Evolutionary conservation across 1,140 invertebrate genomes (phyloP).

Genomic region (Philopotamus ludificatus): DNA sequence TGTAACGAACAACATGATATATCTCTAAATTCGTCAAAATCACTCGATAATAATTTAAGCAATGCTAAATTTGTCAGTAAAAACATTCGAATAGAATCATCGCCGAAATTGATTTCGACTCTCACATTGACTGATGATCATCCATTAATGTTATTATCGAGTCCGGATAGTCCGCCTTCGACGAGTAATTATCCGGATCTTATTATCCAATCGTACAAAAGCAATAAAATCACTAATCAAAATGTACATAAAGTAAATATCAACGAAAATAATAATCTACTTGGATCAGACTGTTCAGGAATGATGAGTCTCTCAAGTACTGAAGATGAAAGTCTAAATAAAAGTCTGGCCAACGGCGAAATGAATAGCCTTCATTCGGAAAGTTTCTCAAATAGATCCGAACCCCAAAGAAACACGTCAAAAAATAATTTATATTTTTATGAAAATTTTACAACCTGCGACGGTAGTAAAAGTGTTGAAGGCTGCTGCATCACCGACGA

Average conservation of each 20-base stretch:
- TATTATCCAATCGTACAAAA: constrained; percentile 31
- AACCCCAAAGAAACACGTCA: constrained; percentile 37
- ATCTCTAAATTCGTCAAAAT: background rate
- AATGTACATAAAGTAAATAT: background rate
- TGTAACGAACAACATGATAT: background rate
- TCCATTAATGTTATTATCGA: constrained; percentile 39
- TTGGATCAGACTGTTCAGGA: constrained; percentile 35
- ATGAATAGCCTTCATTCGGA: constrained; percentile 33
- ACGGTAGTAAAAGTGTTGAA: constrained; percentile 35
- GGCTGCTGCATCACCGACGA: constrained; percentile 22
- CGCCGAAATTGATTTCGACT: constrained; percentile 32
- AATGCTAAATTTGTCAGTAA: too few relatives aligned
- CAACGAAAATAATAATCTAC: constrained; percentile 23
- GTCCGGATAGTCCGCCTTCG: constrained; percentile 40
- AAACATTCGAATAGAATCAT: background rate
- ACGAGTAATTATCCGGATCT: constrained; percentile 38
- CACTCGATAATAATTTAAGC: background rate
- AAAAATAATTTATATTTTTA: constrained; percentile 41
- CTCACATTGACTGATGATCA: constrained; percentile 39
- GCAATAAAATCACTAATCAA: constrained; percentile 5
- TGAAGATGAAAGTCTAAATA: constrained; percentile 39
- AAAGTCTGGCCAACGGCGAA: constrained; percentile 35
- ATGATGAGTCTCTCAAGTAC: constrained; percentile 38
- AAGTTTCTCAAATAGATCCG: constrained; percentile 32
- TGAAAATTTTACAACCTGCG: constrained; percentile 34